phyloP scores from a whole-genome alignment of 2,888 invertebrate genomes.

The Pantelozetes paolii region DNA sequence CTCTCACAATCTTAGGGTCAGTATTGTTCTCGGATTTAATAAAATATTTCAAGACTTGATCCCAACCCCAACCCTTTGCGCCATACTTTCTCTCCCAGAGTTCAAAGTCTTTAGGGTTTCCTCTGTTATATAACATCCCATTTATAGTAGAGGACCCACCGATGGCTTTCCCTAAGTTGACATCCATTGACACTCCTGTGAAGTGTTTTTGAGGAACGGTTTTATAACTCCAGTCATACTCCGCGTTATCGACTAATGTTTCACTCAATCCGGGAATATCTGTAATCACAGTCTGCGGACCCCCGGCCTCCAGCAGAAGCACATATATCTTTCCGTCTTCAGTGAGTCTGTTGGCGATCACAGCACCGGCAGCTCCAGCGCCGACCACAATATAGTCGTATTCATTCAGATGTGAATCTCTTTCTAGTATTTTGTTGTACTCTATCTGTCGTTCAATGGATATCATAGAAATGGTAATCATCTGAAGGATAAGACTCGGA shows the following conservation, averaged over 20 bases:
- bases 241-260: neutral
- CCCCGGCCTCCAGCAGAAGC: constrained; percentile 1
- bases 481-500: constrained; percentile 7
- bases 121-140: constrained; percentile 11
- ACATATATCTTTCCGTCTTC: neutral
- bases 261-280: constrained; percentile 26
- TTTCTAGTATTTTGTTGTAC: constrained; percentile 20
- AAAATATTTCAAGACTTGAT: constrained; percentile 13
- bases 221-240: constrained; percentile 14
- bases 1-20: neutral
- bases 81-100: neutral
- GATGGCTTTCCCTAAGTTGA: neutral
- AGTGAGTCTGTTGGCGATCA: constrained; percentile 9
- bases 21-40: constrained; percentile 24
- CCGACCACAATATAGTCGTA: constrained; percentile 25
- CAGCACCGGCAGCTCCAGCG: constrained; percentile 12
- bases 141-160: constrained; percentile 28
- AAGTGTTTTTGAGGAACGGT: constrained; percentile 6
- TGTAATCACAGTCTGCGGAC: constrained; percentile 15
- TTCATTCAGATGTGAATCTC: neutral
- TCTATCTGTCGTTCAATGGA: constrained; percentile 20
- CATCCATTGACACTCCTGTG: neutral
- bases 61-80: constrained; percentile 2
- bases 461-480: constrained; percentile 22
- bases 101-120: constrained; percentile 1